Conservation (phyloP, 2,888 invertebrate species). For the Agrotis clavis region DNA sequence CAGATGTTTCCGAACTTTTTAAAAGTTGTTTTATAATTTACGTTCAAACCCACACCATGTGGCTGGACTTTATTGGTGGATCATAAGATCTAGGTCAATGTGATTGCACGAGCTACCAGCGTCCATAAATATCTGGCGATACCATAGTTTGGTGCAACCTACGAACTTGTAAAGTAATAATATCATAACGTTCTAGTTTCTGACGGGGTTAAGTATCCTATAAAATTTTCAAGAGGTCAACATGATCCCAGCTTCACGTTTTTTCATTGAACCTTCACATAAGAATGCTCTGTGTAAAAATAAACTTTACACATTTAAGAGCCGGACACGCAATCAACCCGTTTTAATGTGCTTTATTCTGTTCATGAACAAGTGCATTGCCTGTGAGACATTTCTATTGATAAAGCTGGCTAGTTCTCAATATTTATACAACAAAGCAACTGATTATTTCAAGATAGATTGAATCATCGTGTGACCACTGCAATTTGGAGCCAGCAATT, state of each 20-base stretch:
- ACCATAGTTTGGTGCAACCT: conserved; percentile 63
- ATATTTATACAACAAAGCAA: conserved; percentile 22
- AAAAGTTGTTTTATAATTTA: conserved; percentile 55
- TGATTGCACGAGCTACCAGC: conserved; percentile 72
- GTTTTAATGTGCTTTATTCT: conserved; percentile 19
- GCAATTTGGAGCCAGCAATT: conserved; percentile 54
- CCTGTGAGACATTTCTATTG: conserved; percentile 66
- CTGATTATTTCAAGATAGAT: conserved; percentile 50
- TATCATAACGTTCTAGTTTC: conserved; percentile 33
- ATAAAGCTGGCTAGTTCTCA: conserved; percentile 53
- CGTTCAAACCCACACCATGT: conserved; percentile 54
- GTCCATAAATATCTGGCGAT: conserved; percentile 72
- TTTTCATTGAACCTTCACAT: conserved; percentile 2
- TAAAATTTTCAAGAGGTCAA: conserved; percentile 46
- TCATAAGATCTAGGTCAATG: conserved; percentile 76
- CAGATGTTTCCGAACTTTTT: conserved; percentile 64
- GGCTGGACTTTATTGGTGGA: conserved; percentile 61
- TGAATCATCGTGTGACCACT: conserved; percentile 50
- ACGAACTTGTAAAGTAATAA: conserved; percentile 30
- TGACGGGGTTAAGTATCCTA: conserved; percentile 25
- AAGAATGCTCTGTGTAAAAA: conserved; percentile 18
- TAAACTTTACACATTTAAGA: conserved; percentile 25
- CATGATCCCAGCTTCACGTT: conserved; percentile 21
- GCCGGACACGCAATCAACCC: conserved; percentile 13
- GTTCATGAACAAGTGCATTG: conserved; percentile 59